Conservation (phyloP, 2,888 invertebrate species). For the Emmelina monodactyla region DNA sequence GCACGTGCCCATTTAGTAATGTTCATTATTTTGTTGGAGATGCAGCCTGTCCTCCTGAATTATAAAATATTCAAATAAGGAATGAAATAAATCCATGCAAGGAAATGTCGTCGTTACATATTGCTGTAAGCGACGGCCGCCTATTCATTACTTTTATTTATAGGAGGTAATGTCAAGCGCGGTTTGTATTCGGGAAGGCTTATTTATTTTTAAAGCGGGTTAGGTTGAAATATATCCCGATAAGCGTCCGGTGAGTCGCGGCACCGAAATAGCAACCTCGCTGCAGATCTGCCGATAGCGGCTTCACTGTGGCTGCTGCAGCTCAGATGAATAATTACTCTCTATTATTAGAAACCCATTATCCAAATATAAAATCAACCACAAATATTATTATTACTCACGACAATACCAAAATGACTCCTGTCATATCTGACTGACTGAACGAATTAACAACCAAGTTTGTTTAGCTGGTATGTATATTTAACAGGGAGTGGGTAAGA, state of each 20-base stretch:
- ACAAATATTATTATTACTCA: conserved; percentile 1
- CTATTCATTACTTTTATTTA: conserved; percentile 64
- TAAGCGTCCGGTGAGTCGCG: conserved; percentile 42
- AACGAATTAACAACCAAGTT: no score
- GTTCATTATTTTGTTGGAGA: conserved; percentile 26
- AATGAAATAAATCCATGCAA: conserved; percentile 50
- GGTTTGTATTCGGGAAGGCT: conserved; percentile 50
- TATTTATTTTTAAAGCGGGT: conserved; percentile 59
- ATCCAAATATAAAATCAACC: conserved; percentile 18
- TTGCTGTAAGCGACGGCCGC: conserved; percentile 48
- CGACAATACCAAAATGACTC: conserved; percentile 7
- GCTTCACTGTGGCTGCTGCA: conserved; percentile 37
- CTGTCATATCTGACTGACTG: no score
- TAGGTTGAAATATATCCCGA: conserved; percentile 48
- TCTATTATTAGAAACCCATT: conserved; percentile 47
- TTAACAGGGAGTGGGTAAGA: no score
- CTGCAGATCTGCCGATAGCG: conserved; percentile 36
- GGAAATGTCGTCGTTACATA: conserved; percentile 55
- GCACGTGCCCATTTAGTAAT: conserved; percentile 17
- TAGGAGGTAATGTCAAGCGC: conserved; percentile 56
- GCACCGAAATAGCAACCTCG: conserved; percentile 33
- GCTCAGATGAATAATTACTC: conserved; percentile 39
- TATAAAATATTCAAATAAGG: conserved; percentile 56
- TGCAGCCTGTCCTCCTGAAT: conserved; percentile 38
- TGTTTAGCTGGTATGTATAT: no score